These are phyloP conservation scores for Xerus inauris DNA, from an alignment of 2,113 vertebrate genomes.

Conservation along the genomic window DNA sequence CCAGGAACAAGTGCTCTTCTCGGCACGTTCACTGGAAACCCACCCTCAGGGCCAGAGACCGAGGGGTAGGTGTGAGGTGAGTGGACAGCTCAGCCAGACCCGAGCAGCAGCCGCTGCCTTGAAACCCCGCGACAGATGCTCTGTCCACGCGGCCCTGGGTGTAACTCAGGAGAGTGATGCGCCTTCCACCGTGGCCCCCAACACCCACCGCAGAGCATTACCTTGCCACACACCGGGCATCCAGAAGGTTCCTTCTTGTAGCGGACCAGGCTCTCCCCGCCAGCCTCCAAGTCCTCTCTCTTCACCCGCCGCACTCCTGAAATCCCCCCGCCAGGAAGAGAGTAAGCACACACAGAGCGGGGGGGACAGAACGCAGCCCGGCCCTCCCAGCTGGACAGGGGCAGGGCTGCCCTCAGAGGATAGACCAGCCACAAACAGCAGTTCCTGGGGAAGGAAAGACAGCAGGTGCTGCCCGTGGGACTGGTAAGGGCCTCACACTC, in stretches of 20 bases:
- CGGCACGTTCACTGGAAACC: background rate
- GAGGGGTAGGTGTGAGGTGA: too few relatives aligned
- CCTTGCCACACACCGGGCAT: conserved; percentile 98
- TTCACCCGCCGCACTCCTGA: conserved; percentile 96
- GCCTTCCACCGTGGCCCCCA: background rate
- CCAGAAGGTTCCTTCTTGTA: conserved; percentile 98
- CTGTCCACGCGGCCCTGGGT: too few relatives aligned
- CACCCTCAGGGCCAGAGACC: rapidly evolving
- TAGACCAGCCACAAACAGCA: too few relatives aligned
- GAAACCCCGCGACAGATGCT: too few relatives aligned
- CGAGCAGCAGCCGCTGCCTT: too few relatives aligned
- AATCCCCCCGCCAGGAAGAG: conserved; percentile 64
- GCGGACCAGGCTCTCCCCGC: conserved; percentile 93
- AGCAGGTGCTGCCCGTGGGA: background rate
- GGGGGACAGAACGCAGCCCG: rapidly evolving
- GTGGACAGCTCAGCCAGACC: too few relatives aligned
- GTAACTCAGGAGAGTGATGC: background rate
- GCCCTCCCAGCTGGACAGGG: background rate
- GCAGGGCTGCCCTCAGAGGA: background rate
- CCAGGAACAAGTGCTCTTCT: background rate
- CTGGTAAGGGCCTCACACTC: too few relatives aligned
- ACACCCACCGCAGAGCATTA: conserved; percentile 20
- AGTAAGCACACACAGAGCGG: background rate
- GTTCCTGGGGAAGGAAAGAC: too few relatives aligned
- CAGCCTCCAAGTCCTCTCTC: conserved; percentile 94